Evolutionary conservation across 2,888 invertebrate species (phyloP).

Genomic region (Drosophila lacicola): DNA sequence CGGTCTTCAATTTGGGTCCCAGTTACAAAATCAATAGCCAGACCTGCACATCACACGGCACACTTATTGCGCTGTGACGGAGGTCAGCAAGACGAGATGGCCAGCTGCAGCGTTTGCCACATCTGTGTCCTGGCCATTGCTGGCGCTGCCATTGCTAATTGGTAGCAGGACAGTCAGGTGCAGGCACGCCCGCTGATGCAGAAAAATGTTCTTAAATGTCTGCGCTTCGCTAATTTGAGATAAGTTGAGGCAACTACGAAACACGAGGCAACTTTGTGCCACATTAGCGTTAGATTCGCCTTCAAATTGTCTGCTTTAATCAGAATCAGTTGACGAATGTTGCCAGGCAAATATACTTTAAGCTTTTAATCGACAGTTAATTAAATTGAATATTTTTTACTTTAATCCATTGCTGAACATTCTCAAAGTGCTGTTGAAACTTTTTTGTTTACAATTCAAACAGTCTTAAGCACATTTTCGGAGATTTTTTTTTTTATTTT

Average conservation of each 20-base stretch:
- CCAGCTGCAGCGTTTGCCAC: constrained; percentile 8
- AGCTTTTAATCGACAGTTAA: too few species aligned
- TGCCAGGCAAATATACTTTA: too few species aligned
- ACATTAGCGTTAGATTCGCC: too few species aligned
- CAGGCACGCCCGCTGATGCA: not conserved
- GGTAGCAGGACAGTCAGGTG: not conserved
- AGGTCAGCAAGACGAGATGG: constrained; percentile 4
- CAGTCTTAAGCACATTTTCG: too few species aligned
- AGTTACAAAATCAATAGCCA: constrained; percentile 69
- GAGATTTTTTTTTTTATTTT: too few species aligned
- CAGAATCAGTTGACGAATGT: too few species aligned
- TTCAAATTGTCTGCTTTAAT: too few species aligned
- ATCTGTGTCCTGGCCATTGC: not conserved
- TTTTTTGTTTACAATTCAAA: too few species aligned
- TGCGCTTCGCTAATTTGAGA: not conserved
- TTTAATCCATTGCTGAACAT: too few species aligned
- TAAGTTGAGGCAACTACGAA: not conserved
- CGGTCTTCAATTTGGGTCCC: constrained; percentile 62
- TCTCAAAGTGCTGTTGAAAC: too few species aligned
- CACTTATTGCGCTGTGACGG: constrained; percentile 7
- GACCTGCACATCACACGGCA: constrained; percentile 18
- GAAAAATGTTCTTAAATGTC: not conserved
- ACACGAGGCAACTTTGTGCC: too few species aligned
- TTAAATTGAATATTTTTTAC: too few species aligned
- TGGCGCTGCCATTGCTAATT: constrained; percentile 5